Base-by-base conservation (phyloP, 2,797 vertebrate genomes). In the Sphenopsis melanotis region DNA sequence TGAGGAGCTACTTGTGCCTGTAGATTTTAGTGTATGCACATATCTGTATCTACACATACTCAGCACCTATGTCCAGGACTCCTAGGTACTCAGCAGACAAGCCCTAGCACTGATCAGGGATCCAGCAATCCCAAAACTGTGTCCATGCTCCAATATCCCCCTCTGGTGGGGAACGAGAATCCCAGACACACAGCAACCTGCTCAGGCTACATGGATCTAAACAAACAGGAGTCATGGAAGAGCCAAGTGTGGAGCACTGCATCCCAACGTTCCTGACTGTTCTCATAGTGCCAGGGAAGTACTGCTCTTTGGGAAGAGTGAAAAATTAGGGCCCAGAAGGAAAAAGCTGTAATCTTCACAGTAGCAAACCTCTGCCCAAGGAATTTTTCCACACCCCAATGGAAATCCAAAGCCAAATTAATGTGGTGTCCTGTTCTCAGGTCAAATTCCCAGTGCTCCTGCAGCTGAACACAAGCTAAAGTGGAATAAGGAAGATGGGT, bases 121-220 rank as follows among this genome's bases (percentile, higher is more conserved):
- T 44, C 13, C 52, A 63, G 78, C 60, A 60, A 52, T 11, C 34
- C 64, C 65, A 68, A 47, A 74, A 63, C 13, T 6, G 5, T 30
- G 26, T 44, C 66, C 82, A 30, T 12, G 53, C 42, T 92, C 61
- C 21, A 63, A 82, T 11, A 74, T 36, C 75, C 30, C 86, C 86
- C 84, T 87, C 92, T 96, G 52, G 65, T 75, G 81, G 84, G 32
- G 34, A 95, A 29, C 22, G 32, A 39, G 65, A 46, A 80, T 74
- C 15, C 15, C 46, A 74, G 55, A 50, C 36, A 20, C 1, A 15
- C 39, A 95, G 68, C 53, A 60, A 32, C 21, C n/a, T 26, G 39
- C 41, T 61, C 61, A 61, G 50, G 22, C 46, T 8, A 6, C 4
- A 12, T 0, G 24, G 41, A 65, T 36, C 61, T 64, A 15, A 81